These are phyloP conservation scores for Cyanoramphus novaezelandiae DNA, from an alignment of 2,113 vertebrate species.

Conservation along the genomic window DNA sequence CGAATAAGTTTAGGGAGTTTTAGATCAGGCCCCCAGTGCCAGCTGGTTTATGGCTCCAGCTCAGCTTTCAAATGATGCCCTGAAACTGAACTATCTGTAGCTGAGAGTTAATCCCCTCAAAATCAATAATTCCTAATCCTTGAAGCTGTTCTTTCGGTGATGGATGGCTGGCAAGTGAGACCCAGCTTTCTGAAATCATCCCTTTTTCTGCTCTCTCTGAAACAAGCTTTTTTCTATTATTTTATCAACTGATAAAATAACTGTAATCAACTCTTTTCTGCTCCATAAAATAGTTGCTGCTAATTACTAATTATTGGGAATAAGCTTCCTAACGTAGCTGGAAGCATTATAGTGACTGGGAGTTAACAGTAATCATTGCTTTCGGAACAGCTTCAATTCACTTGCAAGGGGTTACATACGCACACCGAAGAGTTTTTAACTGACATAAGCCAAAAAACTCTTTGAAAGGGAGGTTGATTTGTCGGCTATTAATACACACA, in stretches of 20 bases:
- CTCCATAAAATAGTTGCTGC: constrained; percentile 60
- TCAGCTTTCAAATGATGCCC: constrained; percentile 13
- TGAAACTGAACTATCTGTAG: constrained; percentile 42
- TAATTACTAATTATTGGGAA: constrained; percentile 68
- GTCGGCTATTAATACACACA: constrained; percentile 37
- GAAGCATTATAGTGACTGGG: constrained; percentile 3
- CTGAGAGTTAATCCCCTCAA: constrained; percentile 58
- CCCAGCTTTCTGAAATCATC: constrained; percentile 6
- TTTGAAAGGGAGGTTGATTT: constrained; percentile 26
- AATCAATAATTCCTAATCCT: constrained; percentile 53
- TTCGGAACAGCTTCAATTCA: background rate
- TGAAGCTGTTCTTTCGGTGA: constrained; percentile 16
- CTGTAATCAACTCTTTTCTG: constrained; percentile 70
- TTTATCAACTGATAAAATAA: constrained; percentile 58
- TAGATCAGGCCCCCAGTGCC: background rate
- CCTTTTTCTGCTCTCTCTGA: background rate
- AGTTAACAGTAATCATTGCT: constrained; percentile 36
- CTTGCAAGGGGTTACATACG: background rate
- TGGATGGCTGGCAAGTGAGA: constrained; percentile 7
- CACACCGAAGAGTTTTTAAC: constrained; percentile 9
- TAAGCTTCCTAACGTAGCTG: constrained; percentile 23
- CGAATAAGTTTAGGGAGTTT: background rate
- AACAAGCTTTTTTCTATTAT: constrained; percentile 26
- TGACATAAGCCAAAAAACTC: background rate
- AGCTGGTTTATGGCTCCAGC: constrained; percentile 31